phyloP scores from a whole-genome alignment of 2,797 vertebrate genomes.

The Cheirogaleus major region DNA sequence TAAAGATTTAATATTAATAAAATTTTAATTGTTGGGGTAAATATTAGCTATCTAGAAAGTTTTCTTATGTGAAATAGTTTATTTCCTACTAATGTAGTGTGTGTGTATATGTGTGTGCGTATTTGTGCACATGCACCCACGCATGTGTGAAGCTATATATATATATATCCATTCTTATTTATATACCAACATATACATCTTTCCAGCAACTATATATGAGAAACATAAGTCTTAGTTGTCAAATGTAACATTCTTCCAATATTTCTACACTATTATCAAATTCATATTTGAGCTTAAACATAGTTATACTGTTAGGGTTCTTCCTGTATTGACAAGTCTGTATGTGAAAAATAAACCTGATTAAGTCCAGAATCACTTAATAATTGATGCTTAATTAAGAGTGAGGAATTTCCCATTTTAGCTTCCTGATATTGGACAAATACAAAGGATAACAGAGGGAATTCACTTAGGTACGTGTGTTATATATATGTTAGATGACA shows the following conservation, averaged over 20 bases:
- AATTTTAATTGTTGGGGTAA: neutral
- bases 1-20: neutral
- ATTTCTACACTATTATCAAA: slow-evolving; percentile 26
- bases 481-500: neutral
- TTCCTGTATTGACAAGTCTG: neutral
- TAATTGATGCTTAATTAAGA: neutral
- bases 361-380: neutral
- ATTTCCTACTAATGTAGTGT: neutral
- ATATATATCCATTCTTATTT: slow-evolving; percentile 11
- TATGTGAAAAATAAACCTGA: neutral
- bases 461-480: neutral
- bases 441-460: neutral
- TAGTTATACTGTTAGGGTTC: neutral
- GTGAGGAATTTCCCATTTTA: neutral
- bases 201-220: neutral
- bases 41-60: neutral
- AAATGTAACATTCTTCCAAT: neutral
- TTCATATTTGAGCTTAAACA: neutral
- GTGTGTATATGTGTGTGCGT: neutral
- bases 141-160: neutral
- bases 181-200: neutral
- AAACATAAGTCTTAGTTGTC: neutral
- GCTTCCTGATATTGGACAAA: neutral
- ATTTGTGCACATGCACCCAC: neutral
- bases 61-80: neutral